Evolutionary conservation across 2,113 vertebrate species (phyloP).

Genomic region (Elachura formosa): DNA sequence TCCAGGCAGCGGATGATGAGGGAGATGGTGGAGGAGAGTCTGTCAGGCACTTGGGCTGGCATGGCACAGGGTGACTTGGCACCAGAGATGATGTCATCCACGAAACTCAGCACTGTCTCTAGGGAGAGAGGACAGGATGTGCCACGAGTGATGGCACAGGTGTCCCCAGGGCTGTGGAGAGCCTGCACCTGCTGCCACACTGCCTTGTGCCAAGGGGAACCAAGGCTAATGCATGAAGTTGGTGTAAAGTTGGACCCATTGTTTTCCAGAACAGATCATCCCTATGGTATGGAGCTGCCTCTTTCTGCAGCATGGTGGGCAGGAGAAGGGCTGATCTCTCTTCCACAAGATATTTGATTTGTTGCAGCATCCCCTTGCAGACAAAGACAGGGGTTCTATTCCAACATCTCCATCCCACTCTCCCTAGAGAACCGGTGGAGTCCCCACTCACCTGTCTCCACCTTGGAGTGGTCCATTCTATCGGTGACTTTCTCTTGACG

Average conservation of each 20-base stretch:
- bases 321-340: neutral
- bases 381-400: neutral
- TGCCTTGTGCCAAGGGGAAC: neutral
- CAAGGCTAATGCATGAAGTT: neutral
- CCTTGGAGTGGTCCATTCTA: slow-evolving; percentile 93
- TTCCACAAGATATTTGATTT: neutral
- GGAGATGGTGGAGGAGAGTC: slow-evolving; percentile 85
- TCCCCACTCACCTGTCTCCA: slow-evolving; percentile 85
- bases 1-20: slow-evolving; percentile 93
- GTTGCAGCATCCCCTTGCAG: neutral
- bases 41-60: slow-evolving; percentile 91
- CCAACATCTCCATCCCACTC: neutral
- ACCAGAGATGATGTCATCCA: slow-evolving; percentile 95
- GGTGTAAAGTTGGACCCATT: neutral
- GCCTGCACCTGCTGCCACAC: neutral
- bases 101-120: slow-evolving; percentile 95
- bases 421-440: neutral
- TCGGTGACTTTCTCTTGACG: slow-evolving; percentile 96
- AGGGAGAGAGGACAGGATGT: neutral
- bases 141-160: neutral
- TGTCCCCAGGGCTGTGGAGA: neutral
- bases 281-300: neutral
- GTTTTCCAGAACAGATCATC: neutral
- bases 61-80: slow-evolving; percentile 96
- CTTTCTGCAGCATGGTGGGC: neutral